A percentile compares a stretch with the other conserved stretches of the same genome.
Evolutionary conservation across 1,140 invertebrate genomes (phyloP).

Genomic region (Steinernema khuongi): DNA sequence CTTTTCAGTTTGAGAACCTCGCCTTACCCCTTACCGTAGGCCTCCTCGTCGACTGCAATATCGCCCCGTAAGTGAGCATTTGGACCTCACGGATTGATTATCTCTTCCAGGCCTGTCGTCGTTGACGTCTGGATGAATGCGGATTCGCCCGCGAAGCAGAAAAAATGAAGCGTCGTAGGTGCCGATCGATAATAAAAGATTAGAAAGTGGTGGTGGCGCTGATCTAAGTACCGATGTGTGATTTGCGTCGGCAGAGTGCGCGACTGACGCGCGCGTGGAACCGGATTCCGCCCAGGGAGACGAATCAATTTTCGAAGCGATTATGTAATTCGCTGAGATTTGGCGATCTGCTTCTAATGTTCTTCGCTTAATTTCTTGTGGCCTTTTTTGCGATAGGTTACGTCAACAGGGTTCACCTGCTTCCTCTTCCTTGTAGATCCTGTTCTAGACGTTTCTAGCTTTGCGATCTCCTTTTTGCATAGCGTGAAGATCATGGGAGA

Average conservation of each 20-base stretch:
- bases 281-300: neutral
- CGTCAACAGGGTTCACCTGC: neutral
- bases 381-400: neutral
- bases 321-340: neutral
- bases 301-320: neutral
- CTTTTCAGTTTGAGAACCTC: neutral
- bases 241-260: neutral
- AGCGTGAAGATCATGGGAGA: no score
- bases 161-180: neutral
- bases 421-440: neutral
- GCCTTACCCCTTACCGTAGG: neutral
- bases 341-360: neutral
- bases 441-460: no score
- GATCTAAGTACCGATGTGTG: neutral
- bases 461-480: no score
- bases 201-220: neutral
- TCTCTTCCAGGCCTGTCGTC: neutral
- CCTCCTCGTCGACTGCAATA: neutral
- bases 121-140: neutral
- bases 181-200: neutral
- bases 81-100: neutral
- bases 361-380: neutral
- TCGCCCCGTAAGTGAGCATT: neutral
- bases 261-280: neutral
- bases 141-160: neutral